phyloP scores from a whole-genome alignment of 2,797 vertebrate genomes.

The Hemitrygon akajei region DNA sequence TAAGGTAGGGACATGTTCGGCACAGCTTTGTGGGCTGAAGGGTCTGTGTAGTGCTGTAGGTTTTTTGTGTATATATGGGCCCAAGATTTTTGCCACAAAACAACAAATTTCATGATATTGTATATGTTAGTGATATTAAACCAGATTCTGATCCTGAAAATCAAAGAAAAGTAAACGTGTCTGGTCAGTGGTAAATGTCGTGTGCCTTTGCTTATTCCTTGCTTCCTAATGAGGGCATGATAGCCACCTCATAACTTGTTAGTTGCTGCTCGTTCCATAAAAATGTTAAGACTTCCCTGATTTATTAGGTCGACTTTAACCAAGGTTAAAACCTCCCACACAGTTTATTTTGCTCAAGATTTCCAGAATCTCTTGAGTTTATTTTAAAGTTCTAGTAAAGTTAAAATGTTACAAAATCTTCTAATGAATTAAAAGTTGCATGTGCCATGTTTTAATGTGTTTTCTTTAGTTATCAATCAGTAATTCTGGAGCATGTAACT shows the following conservation, averaged over 20 bases:
- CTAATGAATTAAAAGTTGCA: background rate
- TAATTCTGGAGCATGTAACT: background rate
- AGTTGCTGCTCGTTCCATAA: background rate
- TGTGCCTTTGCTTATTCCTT: background rate
- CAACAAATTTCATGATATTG: too few relatives aligned
- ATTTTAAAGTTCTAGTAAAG: background rate
- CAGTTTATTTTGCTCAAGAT: background rate
- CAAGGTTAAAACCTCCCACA: background rate
- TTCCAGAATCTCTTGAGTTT: background rate
- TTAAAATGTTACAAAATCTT: rapidly evolving
- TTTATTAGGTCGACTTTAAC: background rate
- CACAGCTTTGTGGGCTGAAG: too few relatives aligned
- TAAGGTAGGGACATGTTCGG: too few relatives aligned
- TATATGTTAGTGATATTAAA: too few relatives aligned
- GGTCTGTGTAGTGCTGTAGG: too few relatives aligned
- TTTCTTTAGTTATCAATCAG: background rate
- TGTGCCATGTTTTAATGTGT: background rate
- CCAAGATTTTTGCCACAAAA: too few relatives aligned
- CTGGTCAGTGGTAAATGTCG: too few relatives aligned
- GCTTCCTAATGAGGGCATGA: background rate
- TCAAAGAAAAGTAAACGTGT: background rate
- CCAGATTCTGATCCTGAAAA: too few relatives aligned
- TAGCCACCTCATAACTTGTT: background rate
- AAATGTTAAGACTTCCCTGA: background rate
- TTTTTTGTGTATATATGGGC: too few relatives aligned